A percentile compares a stretch with the other conserved stretches of the same genome.
Evolutionary conservation across 2,113 vertebrate species (phyloP).

Genomic region (Atractosteus spatula): DNA sequence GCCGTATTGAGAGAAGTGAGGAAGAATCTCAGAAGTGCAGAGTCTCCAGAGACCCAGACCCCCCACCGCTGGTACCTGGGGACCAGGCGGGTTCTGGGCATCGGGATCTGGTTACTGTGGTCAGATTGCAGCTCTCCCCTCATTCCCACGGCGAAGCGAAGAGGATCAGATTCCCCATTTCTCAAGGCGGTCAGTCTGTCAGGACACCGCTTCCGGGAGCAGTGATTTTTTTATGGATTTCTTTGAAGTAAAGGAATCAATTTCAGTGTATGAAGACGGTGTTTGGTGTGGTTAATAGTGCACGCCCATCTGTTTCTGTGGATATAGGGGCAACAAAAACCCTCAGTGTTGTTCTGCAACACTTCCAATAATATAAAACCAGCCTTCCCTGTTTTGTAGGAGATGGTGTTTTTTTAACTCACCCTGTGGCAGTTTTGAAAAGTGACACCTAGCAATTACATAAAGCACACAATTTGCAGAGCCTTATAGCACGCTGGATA

Average conservation of each 20-base stretch:
- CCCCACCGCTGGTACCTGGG: conserved; percentile 17
- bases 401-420: neutral
- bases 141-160: conserved; percentile 38
- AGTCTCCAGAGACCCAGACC: conserved; percentile 23
- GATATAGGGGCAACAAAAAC: no score
- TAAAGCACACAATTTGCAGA: no score
- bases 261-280: conserved; percentile 19
- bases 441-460: no score
- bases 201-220: conserved; percentile 10
- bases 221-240: conserved; percentile 23
- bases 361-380: conserved; percentile 34
- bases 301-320: neutral
- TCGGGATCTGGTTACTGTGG: conserved; percentile 33
- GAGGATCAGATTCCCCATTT: conserved; percentile 19
- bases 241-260: conserved; percentile 10
- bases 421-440: no score
- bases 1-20: no score
- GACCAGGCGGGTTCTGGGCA: conserved; percentile 23
- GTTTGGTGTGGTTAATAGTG: neutral
- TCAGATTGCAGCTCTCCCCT: conserved; percentile 29
- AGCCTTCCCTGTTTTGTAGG: conserved; percentile 37
- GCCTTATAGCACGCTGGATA: no score
- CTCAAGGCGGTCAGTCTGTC: conserved; percentile 19
- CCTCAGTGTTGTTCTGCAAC: neutral
- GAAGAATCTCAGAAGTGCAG: no score